Evolutionary conservation across 2,113 vertebrate genomes (phyloP).

Genomic region (Ptilorrhoa leucosticta): DNA sequence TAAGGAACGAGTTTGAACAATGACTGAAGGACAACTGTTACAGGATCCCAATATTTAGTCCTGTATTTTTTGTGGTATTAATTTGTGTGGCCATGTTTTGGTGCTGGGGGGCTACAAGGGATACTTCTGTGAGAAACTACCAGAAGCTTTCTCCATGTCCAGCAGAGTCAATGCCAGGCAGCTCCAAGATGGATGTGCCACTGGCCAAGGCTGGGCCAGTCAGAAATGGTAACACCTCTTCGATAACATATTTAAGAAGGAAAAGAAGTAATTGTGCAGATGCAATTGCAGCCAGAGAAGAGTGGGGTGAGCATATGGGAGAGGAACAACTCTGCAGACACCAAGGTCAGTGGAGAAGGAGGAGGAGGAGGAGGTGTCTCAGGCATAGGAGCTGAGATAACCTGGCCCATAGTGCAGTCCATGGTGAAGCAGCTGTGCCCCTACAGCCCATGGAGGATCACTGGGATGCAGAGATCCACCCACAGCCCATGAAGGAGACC

Average conservation of each 20-base stretch:
- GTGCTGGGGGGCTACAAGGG: background rate
- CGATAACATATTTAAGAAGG: background rate
- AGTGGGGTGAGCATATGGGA: background rate
- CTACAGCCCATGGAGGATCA: background rate
- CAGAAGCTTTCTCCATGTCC: background rate
- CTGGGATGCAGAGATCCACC: background rate
- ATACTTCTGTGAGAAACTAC: background rate
- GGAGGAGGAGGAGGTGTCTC: accelerated
- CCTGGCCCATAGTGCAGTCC: background rate
- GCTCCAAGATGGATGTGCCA: background rate
- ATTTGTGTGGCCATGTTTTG: background rate
- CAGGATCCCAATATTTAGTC: background rate
- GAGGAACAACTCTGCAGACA: background rate
- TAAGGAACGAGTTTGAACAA: accelerated
- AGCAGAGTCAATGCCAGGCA: background rate
- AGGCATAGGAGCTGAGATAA: background rate
- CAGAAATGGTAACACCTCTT: background rate
- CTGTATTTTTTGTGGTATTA: background rate
- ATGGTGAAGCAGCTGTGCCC: background rate
- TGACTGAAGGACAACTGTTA: background rate
- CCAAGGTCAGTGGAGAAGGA: background rate
- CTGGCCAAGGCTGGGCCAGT: background rate
- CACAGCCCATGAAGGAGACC: background rate
- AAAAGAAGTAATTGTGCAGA: background rate
- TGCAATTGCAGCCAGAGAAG: background rate